phyloP scores from a whole-genome alignment of 2,888 invertebrate genomes.

The Ormia ochracea region DNA sequence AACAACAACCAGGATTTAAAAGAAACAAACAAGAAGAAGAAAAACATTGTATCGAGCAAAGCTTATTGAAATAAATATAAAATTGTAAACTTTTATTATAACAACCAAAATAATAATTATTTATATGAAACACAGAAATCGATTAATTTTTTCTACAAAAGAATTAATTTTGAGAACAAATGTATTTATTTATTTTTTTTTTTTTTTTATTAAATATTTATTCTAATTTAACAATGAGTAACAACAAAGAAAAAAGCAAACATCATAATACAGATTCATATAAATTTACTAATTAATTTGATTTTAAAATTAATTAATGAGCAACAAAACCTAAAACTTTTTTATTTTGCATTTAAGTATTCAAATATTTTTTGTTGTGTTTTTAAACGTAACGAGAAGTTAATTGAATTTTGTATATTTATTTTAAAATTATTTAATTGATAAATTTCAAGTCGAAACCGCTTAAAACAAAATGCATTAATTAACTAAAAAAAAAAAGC shows the following conservation, averaged over 20 bases:
- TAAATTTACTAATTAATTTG: conserved; percentile 53
- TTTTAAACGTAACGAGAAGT: conserved; percentile 33
- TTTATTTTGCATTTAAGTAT: conserved; percentile 54
- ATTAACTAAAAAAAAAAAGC: conserved; percentile 57
- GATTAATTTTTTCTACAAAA: conserved; percentile 40
- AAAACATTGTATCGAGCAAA: conserved; percentile 22
- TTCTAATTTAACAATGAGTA: conserved; percentile 63
- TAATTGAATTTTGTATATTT: conserved; percentile 14
- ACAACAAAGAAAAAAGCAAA: conserved; percentile 53
- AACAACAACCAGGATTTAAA: conserved; percentile 17
- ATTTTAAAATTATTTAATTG: conserved; percentile 5
- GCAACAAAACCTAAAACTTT: conserved; percentile 57
- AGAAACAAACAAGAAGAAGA: neutral
- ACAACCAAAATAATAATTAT: conserved; percentile 52
- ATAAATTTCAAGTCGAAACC: conserved; percentile 29
- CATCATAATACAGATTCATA: conserved; percentile 35
- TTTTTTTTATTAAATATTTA: conserved; percentile 24
- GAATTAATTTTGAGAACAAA: conserved; percentile 37
- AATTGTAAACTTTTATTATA: conserved; percentile 62
- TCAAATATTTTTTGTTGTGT: conserved; percentile 46
- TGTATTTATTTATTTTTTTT: conserved; percentile 41
- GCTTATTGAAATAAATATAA: conserved; percentile 28
- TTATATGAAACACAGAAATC: conserved; percentile 28
- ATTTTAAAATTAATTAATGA: conserved; percentile 64
- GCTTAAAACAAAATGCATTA: conserved; percentile 39